Evolutionary conservation across 2,888 invertebrate genomes (phyloP).

Genomic region (Diarsia rubi): DNA sequence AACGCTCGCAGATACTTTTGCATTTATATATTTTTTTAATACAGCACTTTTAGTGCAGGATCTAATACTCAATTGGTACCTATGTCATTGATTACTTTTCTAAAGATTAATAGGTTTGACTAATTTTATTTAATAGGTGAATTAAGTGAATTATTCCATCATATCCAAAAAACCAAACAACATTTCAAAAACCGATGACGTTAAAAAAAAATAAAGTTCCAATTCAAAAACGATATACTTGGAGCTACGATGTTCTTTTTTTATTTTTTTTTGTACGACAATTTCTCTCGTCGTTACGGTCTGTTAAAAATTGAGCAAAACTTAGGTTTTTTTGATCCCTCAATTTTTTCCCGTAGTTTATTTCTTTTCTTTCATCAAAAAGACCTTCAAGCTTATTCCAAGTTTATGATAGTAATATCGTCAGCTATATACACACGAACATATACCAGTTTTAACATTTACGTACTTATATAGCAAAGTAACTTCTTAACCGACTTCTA

Average conservation of each 20-base stretch:
- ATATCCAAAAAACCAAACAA: background rate
- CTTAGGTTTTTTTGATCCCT: too few relatives aligned
- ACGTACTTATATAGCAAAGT: background rate
- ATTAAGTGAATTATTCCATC: background rate
- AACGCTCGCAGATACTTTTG: background rate
- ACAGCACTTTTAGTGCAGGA: background rate
- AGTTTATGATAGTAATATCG: slow-evolving; percentile 10
- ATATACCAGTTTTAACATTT: slow-evolving; percentile 4
- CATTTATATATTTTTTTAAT: background rate
- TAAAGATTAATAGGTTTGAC: background rate
- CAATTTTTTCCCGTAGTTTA: too few relatives aligned
- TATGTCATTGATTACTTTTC: background rate
- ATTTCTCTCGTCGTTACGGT: too few relatives aligned
- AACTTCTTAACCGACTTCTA: background rate
- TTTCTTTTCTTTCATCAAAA: background rate
- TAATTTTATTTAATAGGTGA: background rate
- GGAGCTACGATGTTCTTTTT: too few relatives aligned
- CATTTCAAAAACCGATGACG: too few relatives aligned
- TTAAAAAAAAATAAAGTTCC: too few relatives aligned
- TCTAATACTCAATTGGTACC: too few relatives aligned
- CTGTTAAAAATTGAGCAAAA: too few relatives aligned
- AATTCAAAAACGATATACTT: too few relatives aligned
- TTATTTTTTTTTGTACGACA: too few relatives aligned
- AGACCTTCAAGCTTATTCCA: background rate
- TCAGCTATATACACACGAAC: slow-evolving; percentile 5